Conservation (phyloP, 2,888 invertebrate species). For the Yponomeuta cagnagella region DNA sequence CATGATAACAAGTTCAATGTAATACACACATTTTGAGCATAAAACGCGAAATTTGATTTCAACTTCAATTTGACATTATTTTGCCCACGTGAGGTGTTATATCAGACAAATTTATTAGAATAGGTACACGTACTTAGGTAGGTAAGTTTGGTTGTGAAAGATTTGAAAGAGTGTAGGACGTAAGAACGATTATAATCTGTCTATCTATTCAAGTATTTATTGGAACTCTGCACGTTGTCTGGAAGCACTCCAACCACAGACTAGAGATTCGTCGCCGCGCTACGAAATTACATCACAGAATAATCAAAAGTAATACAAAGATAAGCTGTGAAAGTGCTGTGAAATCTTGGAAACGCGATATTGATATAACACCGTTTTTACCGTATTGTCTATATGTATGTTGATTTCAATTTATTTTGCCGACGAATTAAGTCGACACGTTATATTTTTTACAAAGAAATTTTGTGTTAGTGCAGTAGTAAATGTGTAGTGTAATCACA, state of each 20-base stretch:
- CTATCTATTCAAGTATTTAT: conserved; percentile 25
- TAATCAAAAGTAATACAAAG: not conserved
- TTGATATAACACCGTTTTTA: conserved; percentile 12
- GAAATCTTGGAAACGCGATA: no score
- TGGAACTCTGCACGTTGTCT: conserved; percentile 39
- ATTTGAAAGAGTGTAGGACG: not conserved
- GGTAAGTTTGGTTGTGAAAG: not conserved
- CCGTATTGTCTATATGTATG: no score
- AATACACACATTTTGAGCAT: not conserved
- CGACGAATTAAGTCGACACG: not conserved
- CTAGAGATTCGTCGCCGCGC: not conserved
- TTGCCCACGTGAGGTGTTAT: not conserved
- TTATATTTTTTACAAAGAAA: not conserved
- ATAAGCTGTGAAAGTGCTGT: not conserved
- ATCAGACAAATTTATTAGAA: conserved; percentile 1
- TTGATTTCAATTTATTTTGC: not conserved
- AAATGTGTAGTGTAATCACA: not conserved
- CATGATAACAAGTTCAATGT: not conserved
- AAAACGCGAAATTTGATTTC: not conserved
- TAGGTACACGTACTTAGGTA: not conserved
- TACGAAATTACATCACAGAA: not conserved
- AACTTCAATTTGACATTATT: not conserved
- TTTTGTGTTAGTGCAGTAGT: not conserved
- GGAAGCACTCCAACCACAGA: conserved; percentile 33
- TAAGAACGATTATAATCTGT: not conserved